Conservation (phyloP, 1,140 invertebrate genomes). For the Bombus consobrinus region DNA sequence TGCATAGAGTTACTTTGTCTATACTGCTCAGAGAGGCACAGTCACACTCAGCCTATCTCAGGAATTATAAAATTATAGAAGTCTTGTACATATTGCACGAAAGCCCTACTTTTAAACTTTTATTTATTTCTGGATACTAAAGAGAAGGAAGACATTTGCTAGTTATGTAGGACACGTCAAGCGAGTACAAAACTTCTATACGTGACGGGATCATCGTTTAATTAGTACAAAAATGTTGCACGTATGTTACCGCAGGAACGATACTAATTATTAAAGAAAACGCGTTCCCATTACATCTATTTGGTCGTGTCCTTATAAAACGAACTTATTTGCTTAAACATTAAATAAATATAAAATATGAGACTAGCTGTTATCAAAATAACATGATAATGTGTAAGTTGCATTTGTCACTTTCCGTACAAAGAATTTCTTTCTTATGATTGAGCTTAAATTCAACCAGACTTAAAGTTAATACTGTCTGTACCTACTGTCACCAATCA, state of each 20-base stretch:
- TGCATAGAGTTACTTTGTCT: conserved; percentile 58
- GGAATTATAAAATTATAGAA: conserved; percentile 67
- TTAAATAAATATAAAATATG: conserved; percentile 71
- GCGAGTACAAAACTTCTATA: conserved; percentile 74
- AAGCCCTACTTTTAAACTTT: conserved; percentile 66
- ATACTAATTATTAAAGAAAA: conserved; percentile 64
- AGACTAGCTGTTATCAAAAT: conserved; percentile 77
- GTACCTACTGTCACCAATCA: conserved; percentile 7
- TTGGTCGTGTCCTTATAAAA: conserved; percentile 70
- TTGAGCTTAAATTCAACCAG: conserved; percentile 40
- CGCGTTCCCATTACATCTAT: conserved; percentile 68
- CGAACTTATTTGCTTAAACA: conserved; percentile 52
- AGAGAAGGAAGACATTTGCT: conserved; percentile 77
- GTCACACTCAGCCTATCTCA: conserved; percentile 58
- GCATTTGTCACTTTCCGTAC: conserved; percentile 20
- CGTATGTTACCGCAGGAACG: conserved; percentile 54
- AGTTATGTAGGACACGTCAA: conserved; percentile 73
- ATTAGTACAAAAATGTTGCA: conserved; percentile 62
- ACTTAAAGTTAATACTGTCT: conserved; percentile 34
- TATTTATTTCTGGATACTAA: conserved; percentile 67
- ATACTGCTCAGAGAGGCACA: conserved; percentile 56
- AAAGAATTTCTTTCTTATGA: conserved; percentile 30
- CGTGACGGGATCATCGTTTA: conserved; percentile 39
- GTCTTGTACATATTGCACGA: conserved; percentile 73
- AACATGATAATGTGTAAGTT: conserved; percentile 51